phyloP scores from a whole-genome alignment of 92 coral and sea anemone genomes.

The Heteractis magnifica region DNA sequence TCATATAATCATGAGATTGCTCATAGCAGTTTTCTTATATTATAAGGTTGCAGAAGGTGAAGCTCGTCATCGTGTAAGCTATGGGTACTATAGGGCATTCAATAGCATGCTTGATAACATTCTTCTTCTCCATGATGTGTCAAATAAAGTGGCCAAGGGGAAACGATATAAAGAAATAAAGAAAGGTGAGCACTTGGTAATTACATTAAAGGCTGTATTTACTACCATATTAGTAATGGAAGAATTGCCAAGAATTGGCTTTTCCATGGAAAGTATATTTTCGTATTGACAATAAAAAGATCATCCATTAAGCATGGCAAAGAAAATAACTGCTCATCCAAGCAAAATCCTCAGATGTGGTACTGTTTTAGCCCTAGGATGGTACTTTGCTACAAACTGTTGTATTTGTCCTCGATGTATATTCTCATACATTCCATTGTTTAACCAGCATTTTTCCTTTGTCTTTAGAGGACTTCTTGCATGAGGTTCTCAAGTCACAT shows the following conservation, averaged over 20 bases:
- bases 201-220: too few species aligned
- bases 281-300: too few species aligned
- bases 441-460: not conserved
- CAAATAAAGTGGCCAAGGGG: constrained; percentile 82
- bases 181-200: constrained; percentile 55
- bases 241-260: too few species aligned
- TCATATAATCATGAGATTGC: not conserved
- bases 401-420: too few species aligned
- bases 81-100: constrained; percentile 91
- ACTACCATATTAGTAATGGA: too few species aligned
- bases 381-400: too few species aligned
- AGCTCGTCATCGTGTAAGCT: constrained; percentile 83
- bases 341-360: too few species aligned
- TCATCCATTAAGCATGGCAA: too few species aligned
- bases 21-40: not conserved
- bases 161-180: constrained; percentile 81
- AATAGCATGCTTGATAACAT: constrained; percentile 88
- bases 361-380: too few species aligned
- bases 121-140: constrained; percentile 68
- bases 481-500: constrained; percentile 74
- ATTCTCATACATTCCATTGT: not conserved
- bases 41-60: constrained; percentile 94
- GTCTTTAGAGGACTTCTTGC: constrained; percentile 77
- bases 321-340: too few species aligned
- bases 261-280: too few species aligned